Conservation (phyloP, 2,888 invertebrate genomes). For the Sycophila texana region DNA sequence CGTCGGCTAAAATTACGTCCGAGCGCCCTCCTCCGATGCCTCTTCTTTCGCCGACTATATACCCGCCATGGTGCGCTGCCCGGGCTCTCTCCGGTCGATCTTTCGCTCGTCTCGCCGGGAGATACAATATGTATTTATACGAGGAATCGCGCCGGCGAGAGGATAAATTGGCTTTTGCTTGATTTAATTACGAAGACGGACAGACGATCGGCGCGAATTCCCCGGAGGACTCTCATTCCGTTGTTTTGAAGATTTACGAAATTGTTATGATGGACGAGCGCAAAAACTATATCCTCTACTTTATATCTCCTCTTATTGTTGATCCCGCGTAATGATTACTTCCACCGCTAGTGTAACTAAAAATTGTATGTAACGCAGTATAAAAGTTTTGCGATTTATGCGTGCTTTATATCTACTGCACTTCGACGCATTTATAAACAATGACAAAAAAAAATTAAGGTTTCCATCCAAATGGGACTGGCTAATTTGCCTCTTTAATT, state of each 20-base stretch:
- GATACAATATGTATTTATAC: conserved; percentile 34
- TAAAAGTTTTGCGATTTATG: too few relatives aligned
- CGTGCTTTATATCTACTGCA: too few relatives aligned
- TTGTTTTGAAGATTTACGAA: too few relatives aligned
- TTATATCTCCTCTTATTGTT: too few relatives aligned
- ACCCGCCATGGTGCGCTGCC: background rate
- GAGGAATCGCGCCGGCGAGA: background rate
- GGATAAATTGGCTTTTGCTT: conserved; percentile 11
- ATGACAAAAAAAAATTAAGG: background rate
- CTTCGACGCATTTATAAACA: too few relatives aligned
- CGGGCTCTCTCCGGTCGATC: background rate
- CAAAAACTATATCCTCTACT: too few relatives aligned
- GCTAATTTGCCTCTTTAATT: background rate
- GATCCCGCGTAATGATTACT: too few relatives aligned
- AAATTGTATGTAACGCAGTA: too few relatives aligned
- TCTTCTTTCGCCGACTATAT: background rate
- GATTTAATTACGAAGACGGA: background rate
- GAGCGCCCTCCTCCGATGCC: conserved; percentile 18
- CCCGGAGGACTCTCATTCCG: too few relatives aligned
- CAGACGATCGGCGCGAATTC: background rate
- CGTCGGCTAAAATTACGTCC: conserved; percentile 45
- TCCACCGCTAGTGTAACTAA: too few relatives aligned
- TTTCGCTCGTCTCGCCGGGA: background rate
- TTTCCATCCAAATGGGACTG: background rate
- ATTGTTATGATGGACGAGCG: too few relatives aligned